phyloP scores from a whole-genome alignment of 2,888 invertebrate species.

The Trisateles emortualis region DNA sequence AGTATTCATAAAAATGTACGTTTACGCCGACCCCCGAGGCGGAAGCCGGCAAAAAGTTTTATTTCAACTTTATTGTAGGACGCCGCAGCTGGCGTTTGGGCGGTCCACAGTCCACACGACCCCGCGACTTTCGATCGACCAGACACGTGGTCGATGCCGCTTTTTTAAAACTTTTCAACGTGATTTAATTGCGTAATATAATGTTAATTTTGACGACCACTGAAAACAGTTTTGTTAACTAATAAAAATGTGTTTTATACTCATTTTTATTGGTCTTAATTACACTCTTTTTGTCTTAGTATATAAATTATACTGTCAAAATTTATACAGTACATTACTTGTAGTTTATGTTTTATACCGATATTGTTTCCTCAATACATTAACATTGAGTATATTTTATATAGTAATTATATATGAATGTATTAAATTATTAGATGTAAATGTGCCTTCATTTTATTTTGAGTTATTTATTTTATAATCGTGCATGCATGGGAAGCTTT shows the following conservation, averaged over 20 bases:
- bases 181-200: neutral
- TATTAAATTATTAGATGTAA: no score
- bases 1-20: conserved; percentile 74
- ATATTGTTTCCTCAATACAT: no score
- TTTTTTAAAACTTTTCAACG: neutral
- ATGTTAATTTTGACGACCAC: neutral
- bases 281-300: neutral
- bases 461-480: neutral
- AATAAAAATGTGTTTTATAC: neutral
- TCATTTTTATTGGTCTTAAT: neutral
- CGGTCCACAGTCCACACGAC: conserved; percentile 41
- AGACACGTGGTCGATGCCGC: neutral
- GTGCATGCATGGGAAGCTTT: conserved; percentile 19
- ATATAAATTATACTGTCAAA: neutral
- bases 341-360: no score
- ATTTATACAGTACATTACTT: neutral
- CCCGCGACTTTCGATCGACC: conserved; percentile 16
- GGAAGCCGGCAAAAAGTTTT: conserved; percentile 61
- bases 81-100: conserved; percentile 65
- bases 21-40: conserved; percentile 56
- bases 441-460: no score
- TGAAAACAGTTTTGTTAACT: neutral
- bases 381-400: no score
- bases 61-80: conserved; percentile 61
- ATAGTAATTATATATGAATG: no score